These are phyloP conservation scores for Epizoanthus fatuus DNA, from an alignment of 92 coral and sea anemone species.

Conservation along the genomic window DNA sequence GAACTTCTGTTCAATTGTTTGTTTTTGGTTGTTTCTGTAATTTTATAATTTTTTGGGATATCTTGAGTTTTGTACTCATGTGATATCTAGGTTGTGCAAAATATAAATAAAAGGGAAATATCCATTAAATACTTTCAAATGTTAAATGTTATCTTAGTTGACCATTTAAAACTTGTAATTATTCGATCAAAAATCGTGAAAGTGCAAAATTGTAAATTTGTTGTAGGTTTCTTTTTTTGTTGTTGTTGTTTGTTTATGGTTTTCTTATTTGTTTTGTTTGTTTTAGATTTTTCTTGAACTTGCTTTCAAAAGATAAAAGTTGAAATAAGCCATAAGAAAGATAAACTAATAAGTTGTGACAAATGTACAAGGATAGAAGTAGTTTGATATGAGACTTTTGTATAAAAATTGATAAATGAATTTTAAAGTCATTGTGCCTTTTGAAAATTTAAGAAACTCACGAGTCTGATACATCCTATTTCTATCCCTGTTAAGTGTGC, in stretches of 20 bases:
- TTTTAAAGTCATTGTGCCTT: neutral
- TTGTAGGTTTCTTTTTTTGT: too few species aligned
- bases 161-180: neutral
- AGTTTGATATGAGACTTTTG: neutral
- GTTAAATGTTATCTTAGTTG: neutral
- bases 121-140: neutral
- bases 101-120: neutral
- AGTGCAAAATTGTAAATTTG: too few species aligned
- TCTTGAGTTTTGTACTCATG: neutral
- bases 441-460: neutral
- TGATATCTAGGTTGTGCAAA: constrained; percentile 3
- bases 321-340: too few species aligned
- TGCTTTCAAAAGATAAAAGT: too few species aligned
- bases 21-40: neutral
- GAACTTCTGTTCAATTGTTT: neutral
- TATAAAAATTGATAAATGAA: neutral
- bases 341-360: too few species aligned
- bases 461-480: neutral
- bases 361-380: neutral
- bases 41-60: neutral
- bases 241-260: too few species aligned
- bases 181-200: neutral
- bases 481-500: neutral
- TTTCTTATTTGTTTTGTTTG: neutral
- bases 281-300: neutral